These are phyloP conservation scores for Ametastegia equiseti DNA, from an alignment of 2,888 invertebrate genomes.

Conservation along the genomic window DNA sequence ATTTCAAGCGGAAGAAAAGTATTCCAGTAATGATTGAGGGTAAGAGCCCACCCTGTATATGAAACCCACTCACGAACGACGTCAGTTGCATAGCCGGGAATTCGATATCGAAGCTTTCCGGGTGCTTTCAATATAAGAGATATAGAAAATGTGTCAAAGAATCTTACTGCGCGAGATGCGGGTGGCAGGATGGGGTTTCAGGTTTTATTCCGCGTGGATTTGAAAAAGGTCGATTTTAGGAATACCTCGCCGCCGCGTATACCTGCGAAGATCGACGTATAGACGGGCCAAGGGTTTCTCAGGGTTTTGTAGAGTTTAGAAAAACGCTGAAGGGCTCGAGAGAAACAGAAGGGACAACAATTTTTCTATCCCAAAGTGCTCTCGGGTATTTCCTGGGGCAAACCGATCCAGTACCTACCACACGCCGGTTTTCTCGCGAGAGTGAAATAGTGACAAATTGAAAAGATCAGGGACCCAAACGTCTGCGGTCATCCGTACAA, in stretches of 20 bases:
- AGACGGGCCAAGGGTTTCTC: too few relatives aligned
- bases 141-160: constrained; percentile 29
- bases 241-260: too few relatives aligned
- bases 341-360: constrained; percentile 38
- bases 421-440: constrained; percentile 6
- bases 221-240: not conserved
- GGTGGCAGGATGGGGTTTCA: not conserved
- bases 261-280: too few relatives aligned
- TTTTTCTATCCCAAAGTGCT: constrained; percentile 29
- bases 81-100: constrained; percentile 18
- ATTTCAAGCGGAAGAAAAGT: not conserved
- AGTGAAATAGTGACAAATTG: constrained; percentile 42
- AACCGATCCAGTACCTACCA: not conserved
- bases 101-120: not conserved
- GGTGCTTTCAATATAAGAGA: constrained; percentile 13
- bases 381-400: not conserved
- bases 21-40: not conserved
- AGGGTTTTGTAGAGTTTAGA: constrained; percentile 2
- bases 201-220: not conserved
- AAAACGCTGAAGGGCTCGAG: constrained; percentile 1
- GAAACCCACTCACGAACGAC: not conserved
- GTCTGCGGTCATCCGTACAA: constrained; percentile 34
- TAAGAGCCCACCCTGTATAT: not conserved
- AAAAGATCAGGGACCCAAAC: constrained; percentile 27
- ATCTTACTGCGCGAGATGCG: not conserved